Evolutionary conservation across 1,140 invertebrate genomes (phyloP).

Genomic region (Aphaenogaster ashmeadi): DNA sequence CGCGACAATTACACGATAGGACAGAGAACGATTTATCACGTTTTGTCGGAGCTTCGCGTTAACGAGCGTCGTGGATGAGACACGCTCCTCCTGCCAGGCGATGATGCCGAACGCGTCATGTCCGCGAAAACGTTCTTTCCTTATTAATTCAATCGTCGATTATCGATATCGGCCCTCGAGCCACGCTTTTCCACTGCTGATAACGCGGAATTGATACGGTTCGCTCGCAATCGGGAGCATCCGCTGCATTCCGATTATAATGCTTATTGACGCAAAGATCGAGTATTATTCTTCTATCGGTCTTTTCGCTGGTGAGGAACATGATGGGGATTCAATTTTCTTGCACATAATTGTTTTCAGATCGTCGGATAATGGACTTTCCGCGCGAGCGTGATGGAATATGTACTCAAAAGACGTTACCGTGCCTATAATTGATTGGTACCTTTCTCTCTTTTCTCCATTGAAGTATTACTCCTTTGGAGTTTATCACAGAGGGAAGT

Average conservation of each 20-base stretch:
- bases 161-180: constrained; percentile 64
- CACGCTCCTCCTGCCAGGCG: not conserved
- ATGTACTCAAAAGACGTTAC: constrained; percentile 40
- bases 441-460: not conserved
- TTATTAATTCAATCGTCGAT: constrained; percentile 69
- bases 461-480: constrained; percentile 50
- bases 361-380: constrained; percentile 47
- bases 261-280: constrained; percentile 14
- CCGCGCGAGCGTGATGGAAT: not conserved
- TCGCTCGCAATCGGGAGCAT: constrained; percentile 49
- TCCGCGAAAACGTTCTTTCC: constrained; percentile 44
- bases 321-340: constrained; percentile 28
- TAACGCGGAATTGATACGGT: constrained; percentile 67
- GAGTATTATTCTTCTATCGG: constrained; percentile 45
- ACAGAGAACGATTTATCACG: constrained; percentile 52
- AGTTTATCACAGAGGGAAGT: constrained; percentile 43
- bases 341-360: constrained; percentile 51
- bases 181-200: constrained; percentile 25
- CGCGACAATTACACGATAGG: constrained; percentile 20
- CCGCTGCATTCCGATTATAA: constrained; percentile 31
- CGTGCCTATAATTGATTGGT: constrained; percentile 55
- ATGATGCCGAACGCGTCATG: constrained; percentile 47
- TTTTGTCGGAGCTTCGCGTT: constrained; percentile 47
- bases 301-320: not conserved
- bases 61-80: constrained; percentile 39